These are phyloP conservation scores for Mystacornis crossleyi DNA, from an alignment of 2,113 vertebrate species.

Conservation along the genomic window DNA sequence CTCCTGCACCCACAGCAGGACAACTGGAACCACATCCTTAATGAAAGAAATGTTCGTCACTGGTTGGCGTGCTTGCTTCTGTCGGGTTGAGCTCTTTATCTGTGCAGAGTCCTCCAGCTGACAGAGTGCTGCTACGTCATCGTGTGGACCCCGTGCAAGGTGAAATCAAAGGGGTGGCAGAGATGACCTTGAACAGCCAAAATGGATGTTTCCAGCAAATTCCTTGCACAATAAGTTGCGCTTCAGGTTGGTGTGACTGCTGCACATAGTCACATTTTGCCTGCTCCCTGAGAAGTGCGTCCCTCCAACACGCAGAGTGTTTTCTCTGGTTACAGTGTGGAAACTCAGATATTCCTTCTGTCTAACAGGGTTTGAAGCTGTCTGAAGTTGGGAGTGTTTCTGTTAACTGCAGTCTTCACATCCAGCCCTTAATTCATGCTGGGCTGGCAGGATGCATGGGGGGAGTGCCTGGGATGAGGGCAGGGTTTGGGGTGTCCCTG, in stretches of 20 bases:
- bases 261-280: not conserved
- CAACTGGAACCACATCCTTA: not conserved
- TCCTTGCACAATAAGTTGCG: not conserved
- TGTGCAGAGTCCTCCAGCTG: not conserved
- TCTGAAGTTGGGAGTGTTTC: not conserved
- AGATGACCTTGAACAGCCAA: not conserved
- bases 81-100: not conserved
- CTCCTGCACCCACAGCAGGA: not conserved
- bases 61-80: not conserved
- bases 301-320: rapidly evolving
- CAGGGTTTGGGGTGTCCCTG: not conserved
- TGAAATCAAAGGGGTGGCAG: not conserved
- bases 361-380: not conserved
- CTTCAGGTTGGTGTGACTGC: not conserved
- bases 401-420: not conserved
- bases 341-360: not conserved
- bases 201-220: not conserved
- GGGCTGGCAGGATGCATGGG: not conserved
- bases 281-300: not conserved
- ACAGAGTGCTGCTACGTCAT: not conserved
- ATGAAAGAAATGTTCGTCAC: not conserved
- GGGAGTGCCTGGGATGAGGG: not conserved
- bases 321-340: not conserved
- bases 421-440: not conserved
- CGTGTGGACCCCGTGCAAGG: not conserved